Evolutionary conservation across 2,113 vertebrate genomes (phyloP).

Genomic region (Mohoua ochrocephala): DNA sequence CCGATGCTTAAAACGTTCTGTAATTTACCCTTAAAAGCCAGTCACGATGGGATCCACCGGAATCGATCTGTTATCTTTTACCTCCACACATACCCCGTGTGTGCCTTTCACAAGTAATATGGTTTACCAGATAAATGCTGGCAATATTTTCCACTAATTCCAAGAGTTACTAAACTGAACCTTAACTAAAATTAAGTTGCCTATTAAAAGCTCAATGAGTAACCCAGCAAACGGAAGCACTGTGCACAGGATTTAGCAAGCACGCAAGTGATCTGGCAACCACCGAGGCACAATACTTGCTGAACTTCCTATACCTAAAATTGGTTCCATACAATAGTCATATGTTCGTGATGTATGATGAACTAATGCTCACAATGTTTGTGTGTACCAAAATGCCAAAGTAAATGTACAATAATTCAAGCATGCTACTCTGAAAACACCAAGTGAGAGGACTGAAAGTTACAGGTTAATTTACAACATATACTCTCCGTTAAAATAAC

Average conservation of each 20-base stretch:
- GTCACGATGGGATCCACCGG: conserved; percentile 85
- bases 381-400: background rate
- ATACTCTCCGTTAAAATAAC: background rate
- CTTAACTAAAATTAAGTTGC: conserved; percentile 68
- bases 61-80: conserved; percentile 81
- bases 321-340: background rate
- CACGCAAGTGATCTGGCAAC: background rate
- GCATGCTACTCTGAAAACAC: background rate
- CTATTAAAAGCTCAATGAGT: conserved; percentile 66
- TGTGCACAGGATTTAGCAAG: conserved; percentile 18
- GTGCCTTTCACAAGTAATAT: background rate
- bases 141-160: conserved; percentile 66
- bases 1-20: conserved; percentile 90
- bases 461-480: background rate
- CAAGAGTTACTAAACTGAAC: conserved; percentile 64
- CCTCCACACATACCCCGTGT: background rate
- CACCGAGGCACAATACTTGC: background rate
- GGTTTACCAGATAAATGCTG: conserved; percentile 27
- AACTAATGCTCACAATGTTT: background rate
- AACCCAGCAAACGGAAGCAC: conserved; percentile 38
- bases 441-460: background rate
- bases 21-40: conserved; percentile 87
- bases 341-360: background rate
- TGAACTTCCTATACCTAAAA: conserved; percentile 18
- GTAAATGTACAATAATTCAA: background rate